phyloP scores from a whole-genome alignment of 2,113 vertebrate genomes.

The Sminthopsis crassicaudata region DNA sequence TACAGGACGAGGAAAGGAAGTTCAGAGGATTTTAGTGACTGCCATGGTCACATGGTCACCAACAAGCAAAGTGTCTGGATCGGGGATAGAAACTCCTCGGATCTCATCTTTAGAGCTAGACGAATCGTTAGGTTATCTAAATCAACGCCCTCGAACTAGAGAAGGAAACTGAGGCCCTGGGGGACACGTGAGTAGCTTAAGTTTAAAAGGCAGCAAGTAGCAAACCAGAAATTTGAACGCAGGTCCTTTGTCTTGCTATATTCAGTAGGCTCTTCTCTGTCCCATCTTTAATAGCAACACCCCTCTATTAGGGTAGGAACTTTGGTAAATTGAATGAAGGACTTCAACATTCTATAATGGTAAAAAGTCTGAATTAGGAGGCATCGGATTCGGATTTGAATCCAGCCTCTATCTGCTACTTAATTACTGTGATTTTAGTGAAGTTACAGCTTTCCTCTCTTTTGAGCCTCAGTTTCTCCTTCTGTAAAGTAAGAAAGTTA shows the following conservation, averaged over 20 bases:
- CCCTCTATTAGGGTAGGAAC: background rate
- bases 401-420: background rate
- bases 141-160: background rate
- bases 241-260: background rate
- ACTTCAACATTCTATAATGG: background rate
- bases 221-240: background rate
- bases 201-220: background rate
- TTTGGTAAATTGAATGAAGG: background rate
- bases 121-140: background rate
- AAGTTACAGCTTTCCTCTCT: background rate
- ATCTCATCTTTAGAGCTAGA: background rate
- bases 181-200: background rate
- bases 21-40: background rate
- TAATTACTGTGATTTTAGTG: background rate
- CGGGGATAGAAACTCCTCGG: background rate
- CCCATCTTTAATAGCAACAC: conserved; percentile 12
- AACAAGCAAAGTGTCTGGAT: background rate
- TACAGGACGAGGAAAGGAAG: background rate
- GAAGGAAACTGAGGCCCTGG: background rate
- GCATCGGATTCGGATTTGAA: background rate
- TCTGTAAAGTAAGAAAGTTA: background rate
- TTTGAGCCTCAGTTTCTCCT: background rate
- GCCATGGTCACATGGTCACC: background rate
- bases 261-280: background rate
- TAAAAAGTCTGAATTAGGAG: background rate